Percentiles rank a stretch among this genome's conserved stretches.
Conservation (phyloP, 1,140 invertebrate species). For the Frieseomelitta varia region DNA sequence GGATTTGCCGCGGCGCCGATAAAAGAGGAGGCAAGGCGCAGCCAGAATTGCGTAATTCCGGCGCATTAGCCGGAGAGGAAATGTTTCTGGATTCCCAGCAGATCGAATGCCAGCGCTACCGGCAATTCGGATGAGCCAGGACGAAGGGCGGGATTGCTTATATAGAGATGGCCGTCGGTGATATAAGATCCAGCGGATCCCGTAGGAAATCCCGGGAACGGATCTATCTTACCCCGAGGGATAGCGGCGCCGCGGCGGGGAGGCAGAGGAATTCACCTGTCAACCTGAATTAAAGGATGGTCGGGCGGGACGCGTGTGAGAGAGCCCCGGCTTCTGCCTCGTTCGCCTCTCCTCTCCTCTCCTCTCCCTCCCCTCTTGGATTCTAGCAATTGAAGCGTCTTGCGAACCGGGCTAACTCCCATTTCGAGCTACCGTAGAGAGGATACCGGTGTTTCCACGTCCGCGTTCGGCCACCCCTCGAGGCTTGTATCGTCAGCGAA, state of each 20-base stretch:
- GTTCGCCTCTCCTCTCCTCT: neutral
- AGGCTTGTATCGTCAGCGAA: slow-evolving; percentile 8
- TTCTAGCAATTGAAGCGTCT: slow-evolving; percentile 71
- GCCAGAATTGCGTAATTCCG: slow-evolving; percentile 45
- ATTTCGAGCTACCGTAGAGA: slow-evolving; percentile 51
- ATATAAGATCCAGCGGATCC: slow-evolving; percentile 82
- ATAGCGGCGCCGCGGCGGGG: slow-evolving; percentile 67
- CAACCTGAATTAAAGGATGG: slow-evolving; percentile 82
- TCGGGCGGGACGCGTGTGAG: slow-evolving; percentile 69
- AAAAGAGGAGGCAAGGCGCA: slow-evolving; percentile 20
- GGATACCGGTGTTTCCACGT: slow-evolving; percentile 54
- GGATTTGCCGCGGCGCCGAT: slow-evolving; percentile 20
- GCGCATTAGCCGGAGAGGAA: slow-evolving; percentile 52
- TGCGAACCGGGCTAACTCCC: slow-evolving; percentile 53
- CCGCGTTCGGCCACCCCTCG: slow-evolving; percentile 36
- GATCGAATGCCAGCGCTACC: slow-evolving; percentile 64
- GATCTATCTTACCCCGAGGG: slow-evolving; percentile 83
- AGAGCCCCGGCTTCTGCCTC: slow-evolving; percentile 5
- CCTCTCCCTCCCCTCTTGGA: neutral
- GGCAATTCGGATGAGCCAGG: slow-evolving; percentile 64
- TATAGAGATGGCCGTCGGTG: slow-evolving; percentile 81
- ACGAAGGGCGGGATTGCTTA: slow-evolving; percentile 75
- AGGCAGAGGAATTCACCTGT: slow-evolving; percentile 79
- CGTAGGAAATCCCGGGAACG: slow-evolving; percentile 83
- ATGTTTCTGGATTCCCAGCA: slow-evolving; percentile 65